Conservation (phyloP, 2,888 invertebrate species). For the Hylaea fasciaria region DNA sequence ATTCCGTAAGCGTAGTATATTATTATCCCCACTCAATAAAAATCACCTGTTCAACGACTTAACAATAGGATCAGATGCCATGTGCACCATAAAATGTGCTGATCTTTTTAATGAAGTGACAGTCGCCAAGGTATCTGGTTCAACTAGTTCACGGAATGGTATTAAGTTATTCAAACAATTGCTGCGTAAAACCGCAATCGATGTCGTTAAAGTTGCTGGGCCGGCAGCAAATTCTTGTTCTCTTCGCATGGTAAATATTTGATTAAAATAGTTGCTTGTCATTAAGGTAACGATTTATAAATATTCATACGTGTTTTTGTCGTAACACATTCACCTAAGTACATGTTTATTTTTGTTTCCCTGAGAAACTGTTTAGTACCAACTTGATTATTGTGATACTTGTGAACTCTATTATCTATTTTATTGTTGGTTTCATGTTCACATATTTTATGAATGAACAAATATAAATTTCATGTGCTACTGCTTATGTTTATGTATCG, state of each 20-base stretch:
- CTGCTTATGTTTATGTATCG: no score
- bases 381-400: no score
- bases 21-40: conserved; percentile 62
- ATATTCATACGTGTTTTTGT: not conserved
- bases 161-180: conserved; percentile 30
- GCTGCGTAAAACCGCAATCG: conserved; percentile 12
- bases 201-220: conserved; percentile 9
- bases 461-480: no score
- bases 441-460: no score
- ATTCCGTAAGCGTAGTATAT: conserved; percentile 24
- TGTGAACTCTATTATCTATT: no score
- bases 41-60: conserved; percentile 59
- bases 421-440: no score
- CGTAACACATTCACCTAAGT: no score
- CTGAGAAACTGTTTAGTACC: no score
- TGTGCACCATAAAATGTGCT: conserved; percentile 61
- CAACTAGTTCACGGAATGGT: conserved; percentile 24
- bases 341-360: no score
- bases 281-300: not conserved
- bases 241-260: conserved; percentile 11
- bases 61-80: conserved; percentile 64
- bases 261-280: conserved; percentile 13
- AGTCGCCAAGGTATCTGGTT: conserved; percentile 40
- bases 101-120: conserved; percentile 71
- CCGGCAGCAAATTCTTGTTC: conserved; percentile 6